A percentile compares a stretch with the other conserved stretches of the same genome.
phyloP scores from a whole-genome alignment of 2,888 invertebrate genomes.

The Helobdella robusta region DNA sequence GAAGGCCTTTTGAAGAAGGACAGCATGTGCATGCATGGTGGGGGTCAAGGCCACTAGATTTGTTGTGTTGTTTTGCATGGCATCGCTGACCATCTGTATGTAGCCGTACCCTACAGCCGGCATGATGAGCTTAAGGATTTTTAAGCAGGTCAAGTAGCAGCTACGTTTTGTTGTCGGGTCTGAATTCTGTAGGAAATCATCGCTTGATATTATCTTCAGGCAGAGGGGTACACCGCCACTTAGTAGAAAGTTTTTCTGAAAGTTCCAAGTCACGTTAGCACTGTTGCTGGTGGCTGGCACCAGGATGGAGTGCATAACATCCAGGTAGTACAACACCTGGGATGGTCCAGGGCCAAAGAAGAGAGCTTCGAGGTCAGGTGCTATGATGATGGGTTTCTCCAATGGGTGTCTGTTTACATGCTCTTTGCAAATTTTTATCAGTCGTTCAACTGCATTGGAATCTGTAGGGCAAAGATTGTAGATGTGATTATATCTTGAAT shows the following conservation, averaged over 20 bases:
- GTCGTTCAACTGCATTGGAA: conserved; percentile 53
- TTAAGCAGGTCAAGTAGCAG: conserved; percentile 69
- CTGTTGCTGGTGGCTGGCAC: conserved; percentile 67
- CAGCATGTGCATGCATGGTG: conserved; percentile 50
- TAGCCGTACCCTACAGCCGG: conserved; percentile 69
- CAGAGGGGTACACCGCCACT: conserved; percentile 52
- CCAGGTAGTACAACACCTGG: conserved; percentile 40
- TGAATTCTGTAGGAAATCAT: conserved; percentile 69
- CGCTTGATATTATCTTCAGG: conserved; percentile 71
- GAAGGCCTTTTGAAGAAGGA: conserved; percentile 68
- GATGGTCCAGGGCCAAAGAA: conserved; percentile 64
- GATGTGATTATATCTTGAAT: not conserved
- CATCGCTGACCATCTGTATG: conserved; percentile 49
- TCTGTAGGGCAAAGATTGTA: conserved; percentile 39
- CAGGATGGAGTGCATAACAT: conserved; percentile 76
- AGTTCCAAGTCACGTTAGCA: conserved; percentile 62
- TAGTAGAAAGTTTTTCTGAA: conserved; percentile 57
- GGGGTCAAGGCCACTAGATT: conserved; percentile 50
- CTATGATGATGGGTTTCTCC: conserved; percentile 17
- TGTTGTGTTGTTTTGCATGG: conserved; percentile 55
- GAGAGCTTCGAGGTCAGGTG: conserved; percentile 45
- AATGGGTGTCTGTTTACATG: conserved; percentile 8
- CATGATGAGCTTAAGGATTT: conserved; percentile 76
- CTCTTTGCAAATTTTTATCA: conserved; percentile 54
- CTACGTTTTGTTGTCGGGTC: conserved; percentile 65